Conservation (phyloP, 2,888 invertebrate genomes). For the Diarsia brunnea region DNA sequence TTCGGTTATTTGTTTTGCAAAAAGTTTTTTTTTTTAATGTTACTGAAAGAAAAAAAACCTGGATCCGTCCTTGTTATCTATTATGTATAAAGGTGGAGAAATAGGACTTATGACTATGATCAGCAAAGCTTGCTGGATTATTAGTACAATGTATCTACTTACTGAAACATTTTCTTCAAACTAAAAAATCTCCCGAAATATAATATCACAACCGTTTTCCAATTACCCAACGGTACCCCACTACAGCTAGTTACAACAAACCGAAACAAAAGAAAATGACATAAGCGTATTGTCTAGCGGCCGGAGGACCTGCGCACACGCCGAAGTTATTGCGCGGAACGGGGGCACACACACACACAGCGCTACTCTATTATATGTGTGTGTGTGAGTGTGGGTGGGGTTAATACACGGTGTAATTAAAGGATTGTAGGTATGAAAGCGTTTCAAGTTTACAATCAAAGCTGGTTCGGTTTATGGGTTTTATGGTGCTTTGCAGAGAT, state of each 20-base stretch:
- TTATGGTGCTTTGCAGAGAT: background rate
- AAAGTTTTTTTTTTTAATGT: too few relatives aligned
- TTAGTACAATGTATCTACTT: too few relatives aligned
- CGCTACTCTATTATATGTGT: background rate
- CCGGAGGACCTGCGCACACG: conserved; percentile 71
- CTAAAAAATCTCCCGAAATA: background rate
- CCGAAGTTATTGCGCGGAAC: conserved; percentile 67
- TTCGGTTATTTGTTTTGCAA: too few relatives aligned
- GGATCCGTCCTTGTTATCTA: too few relatives aligned
- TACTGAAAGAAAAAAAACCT: too few relatives aligned
- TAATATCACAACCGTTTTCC: conserved; percentile 21
- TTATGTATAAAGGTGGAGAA: too few relatives aligned
- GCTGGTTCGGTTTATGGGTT: background rate
- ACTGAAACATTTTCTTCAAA: background rate
- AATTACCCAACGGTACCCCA: conserved; percentile 60
- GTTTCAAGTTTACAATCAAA: background rate
- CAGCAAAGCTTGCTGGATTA: too few relatives aligned
- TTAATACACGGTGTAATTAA: conserved; percentile 60
- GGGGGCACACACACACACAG: conserved; percentile 59
- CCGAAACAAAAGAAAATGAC: conserved; percentile 76
- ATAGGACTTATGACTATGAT: too few relatives aligned
- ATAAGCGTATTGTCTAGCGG: conserved; percentile 75
- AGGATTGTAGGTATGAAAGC: conserved; percentile 34
- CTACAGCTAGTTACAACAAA: conserved; percentile 57
- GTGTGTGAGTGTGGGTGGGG: conserved; percentile 58